These are phyloP conservation scores for Halictus rubicundus DNA, from an alignment of 1,140 invertebrate species.

Conservation along the genomic window DNA sequence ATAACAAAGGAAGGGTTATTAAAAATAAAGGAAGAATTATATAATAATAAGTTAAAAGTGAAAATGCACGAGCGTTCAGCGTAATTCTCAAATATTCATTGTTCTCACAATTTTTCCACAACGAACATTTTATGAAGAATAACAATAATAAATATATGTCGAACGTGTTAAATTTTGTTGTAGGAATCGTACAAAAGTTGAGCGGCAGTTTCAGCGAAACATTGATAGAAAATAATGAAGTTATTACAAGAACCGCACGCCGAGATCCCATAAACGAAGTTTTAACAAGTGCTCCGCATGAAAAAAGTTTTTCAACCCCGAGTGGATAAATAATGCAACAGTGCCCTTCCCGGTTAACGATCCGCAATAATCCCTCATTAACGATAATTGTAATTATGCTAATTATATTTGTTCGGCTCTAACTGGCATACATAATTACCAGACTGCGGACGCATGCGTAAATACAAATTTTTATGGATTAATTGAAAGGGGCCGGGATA, in stretches of 20 bases:
- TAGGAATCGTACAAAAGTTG: neutral
- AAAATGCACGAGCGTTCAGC: neutral
- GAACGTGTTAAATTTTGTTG: neutral
- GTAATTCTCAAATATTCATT: neutral
- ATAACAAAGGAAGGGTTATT: no score
- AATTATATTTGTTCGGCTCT: neutral
- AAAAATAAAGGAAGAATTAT: no score
- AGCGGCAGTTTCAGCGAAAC: neutral
- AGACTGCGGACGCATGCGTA: no score
- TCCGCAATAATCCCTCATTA: neutral
- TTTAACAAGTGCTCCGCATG: neutral
- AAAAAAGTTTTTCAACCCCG: neutral
- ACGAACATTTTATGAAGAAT: neutral
- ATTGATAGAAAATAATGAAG: neutral
- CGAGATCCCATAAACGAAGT: neutral
- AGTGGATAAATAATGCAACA: slow-evolving; percentile 1
- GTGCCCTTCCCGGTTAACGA: neutral
- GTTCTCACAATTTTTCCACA: neutral
- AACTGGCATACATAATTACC: neutral
- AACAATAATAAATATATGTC: neutral
- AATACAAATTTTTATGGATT: no score
- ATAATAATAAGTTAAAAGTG: no score
- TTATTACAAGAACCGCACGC: neutral
- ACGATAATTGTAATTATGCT: no score
- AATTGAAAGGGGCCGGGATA: no score